Percentiles rank a stretch among this genome's conserved stretches.
Conservation (phyloP, 2,888 invertebrate species). For the Tridacna gigas region DNA sequence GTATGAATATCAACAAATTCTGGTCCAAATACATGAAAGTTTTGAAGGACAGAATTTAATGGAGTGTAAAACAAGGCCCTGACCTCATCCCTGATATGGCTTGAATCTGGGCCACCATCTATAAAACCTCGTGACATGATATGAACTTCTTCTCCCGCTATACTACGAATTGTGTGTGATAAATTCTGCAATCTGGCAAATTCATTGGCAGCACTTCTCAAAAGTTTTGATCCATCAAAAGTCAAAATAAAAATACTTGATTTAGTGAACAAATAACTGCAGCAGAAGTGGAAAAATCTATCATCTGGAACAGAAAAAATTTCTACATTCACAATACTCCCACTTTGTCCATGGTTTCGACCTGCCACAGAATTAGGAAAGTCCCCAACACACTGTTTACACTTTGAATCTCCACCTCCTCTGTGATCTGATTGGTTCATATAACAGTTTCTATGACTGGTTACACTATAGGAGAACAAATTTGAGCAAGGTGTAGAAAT, state of each 20-base stretch:
- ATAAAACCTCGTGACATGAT: conserved; percentile 67
- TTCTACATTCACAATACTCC: conserved; percentile 67
- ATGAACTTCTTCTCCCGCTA: conserved; percentile 66
- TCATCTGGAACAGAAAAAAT: conserved; percentile 72
- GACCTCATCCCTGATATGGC: conserved; percentile 66
- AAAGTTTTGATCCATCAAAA: conserved; percentile 73
- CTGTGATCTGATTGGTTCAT: conserved; percentile 29
- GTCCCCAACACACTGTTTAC: conserved; percentile 59
- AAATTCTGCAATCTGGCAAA: conserved; percentile 70
- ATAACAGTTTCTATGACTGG: conserved; percentile 10
- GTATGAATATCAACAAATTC: conserved; percentile 52
- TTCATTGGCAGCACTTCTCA: conserved; percentile 68
- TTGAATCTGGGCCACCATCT: conserved; percentile 52
- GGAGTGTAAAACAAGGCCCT: conserved; percentile 68
- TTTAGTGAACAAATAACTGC: conserved; percentile 71
- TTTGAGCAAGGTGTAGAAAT: conserved; percentile 54
- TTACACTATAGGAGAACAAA: conserved; percentile 42
- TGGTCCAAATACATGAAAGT: conserved; percentile 67
- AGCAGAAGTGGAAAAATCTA: conserved; percentile 71
- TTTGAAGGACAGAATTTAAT: conserved; percentile 66
- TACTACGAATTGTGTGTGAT: conserved; percentile 70
- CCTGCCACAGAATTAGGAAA: conserved; percentile 19
- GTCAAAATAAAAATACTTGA: conserved; percentile 72
- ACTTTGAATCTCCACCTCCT: conserved; percentile 28
- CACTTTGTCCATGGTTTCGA: conserved; percentile 25